phyloP scores from a whole-genome alignment of 2,797 vertebrate genomes.

The Eulemur albifrons region DNA sequence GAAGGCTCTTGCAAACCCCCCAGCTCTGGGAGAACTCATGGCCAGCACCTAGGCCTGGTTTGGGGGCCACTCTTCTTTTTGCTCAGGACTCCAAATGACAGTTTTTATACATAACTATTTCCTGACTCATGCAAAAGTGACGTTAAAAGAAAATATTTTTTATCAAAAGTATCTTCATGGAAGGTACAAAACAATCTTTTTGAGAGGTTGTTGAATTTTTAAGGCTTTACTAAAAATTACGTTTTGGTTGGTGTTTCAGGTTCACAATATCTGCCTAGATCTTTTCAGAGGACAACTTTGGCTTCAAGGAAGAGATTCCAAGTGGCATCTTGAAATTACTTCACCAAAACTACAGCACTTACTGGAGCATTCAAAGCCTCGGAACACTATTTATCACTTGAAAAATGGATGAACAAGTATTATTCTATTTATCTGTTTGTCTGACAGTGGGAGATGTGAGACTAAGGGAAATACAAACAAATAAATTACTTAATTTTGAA shows the following conservation, averaged over 20 bases:
- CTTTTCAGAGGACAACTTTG: conserved; percentile 82
- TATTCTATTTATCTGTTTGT: not conserved
- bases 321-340: conserved; percentile 76
- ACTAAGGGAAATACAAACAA: not conserved
- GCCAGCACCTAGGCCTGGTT: rapidly evolving
- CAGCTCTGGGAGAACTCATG: not conserved
- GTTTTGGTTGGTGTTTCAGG: conserved; percentile 79
- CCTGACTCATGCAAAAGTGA: not conserved
- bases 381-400: not conserved
- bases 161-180: not conserved
- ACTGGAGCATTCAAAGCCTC: not conserved
- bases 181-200: not conserved
- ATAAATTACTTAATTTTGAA: conserved; percentile 37
- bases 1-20: not conserved
- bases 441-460: not conserved
- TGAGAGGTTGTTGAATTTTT: not conserved
- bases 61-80: not conserved
- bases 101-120: not conserved
- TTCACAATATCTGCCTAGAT: conserved; percentile 81
- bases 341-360: not conserved
- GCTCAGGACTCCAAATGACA: not conserved
- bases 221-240: not conserved
- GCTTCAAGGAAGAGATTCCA: conserved; percentile 83
- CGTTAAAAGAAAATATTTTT: not conserved
- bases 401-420: conserved; percentile 38